phyloP scores from a whole-genome alignment of 2,797 vertebrate genomes.

The Xerus rutilus region DNA sequence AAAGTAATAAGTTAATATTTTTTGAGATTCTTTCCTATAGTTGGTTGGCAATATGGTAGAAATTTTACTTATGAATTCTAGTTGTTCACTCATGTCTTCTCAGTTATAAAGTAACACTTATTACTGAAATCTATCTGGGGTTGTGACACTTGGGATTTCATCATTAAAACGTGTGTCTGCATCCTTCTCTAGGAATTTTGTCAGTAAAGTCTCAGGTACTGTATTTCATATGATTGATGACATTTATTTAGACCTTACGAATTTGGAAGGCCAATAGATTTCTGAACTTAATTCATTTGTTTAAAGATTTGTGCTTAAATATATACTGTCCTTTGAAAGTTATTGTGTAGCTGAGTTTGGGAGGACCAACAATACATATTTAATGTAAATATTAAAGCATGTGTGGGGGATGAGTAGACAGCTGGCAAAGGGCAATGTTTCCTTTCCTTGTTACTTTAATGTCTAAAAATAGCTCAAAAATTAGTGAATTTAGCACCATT shows the following conservation, averaged over 20 bases:
- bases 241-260: not conserved
- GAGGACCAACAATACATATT: not conserved
- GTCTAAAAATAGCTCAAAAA: constrained; percentile 10
- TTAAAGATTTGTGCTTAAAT: not conserved
- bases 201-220: not conserved
- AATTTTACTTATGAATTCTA: constrained; percentile 52
- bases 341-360: not conserved
- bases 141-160: constrained; percentile 13
- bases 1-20: constrained; percentile 17
- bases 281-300: not conserved
- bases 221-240: not conserved
- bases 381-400: not conserved
- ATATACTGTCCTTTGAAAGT: not conserved
- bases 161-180: not conserved
- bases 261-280: not conserved
- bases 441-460: not conserved
- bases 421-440: not conserved
- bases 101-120: constrained; percentile 11
- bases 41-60: not conserved
- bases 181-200: not conserved
- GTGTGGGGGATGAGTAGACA: not conserved
- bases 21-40: not conserved
- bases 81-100: constrained; percentile 3
- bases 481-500: constrained; percentile 7
- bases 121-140: not conserved